These are phyloP conservation scores for Bombyx huttoni DNA, from an alignment of 2,888 invertebrate genomes.

Conservation along the genomic window DNA sequence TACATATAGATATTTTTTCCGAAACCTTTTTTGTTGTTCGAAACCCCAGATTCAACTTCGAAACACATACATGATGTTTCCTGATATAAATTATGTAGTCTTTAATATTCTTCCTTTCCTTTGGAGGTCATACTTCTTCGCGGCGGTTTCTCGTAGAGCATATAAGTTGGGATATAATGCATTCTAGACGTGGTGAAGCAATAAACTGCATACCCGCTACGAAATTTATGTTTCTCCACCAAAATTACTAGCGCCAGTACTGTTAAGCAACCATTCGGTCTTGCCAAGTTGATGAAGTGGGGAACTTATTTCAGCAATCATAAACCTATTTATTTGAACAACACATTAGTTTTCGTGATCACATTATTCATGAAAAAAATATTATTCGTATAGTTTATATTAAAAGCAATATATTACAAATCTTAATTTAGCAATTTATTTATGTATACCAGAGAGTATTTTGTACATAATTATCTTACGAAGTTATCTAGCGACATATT, in stretches of 20 bases:
- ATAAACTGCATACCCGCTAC: slow-evolving; percentile 37
- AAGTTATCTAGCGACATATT: background rate
- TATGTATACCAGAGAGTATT: too few species aligned
- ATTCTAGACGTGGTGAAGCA: slow-evolving; percentile 25
- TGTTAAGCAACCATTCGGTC: slow-evolving; percentile 7
- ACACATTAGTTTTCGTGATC: too few species aligned
- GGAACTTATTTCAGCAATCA: too few species aligned
- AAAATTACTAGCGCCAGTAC: slow-evolving; percentile 22
- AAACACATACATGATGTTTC: background rate
- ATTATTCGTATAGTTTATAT: too few species aligned
- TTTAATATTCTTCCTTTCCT: slow-evolving; percentile 25
- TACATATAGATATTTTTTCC: too few species aligned
- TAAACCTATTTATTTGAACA: too few species aligned
- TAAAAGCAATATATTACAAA: too few species aligned
- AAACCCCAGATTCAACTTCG: background rate
- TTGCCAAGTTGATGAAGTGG: too few species aligned
- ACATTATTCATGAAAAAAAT: too few species aligned
- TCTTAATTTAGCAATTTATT: too few species aligned
- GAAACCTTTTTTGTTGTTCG: too few species aligned
- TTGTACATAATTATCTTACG: background rate
- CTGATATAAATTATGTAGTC: background rate
- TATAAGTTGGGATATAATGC: slow-evolving; percentile 39
- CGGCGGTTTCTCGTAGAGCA: slow-evolving; percentile 30
- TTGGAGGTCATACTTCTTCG: slow-evolving; percentile 42
- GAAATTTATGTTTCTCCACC: slow-evolving; percentile 11